Conservation (phyloP, 2,797 vertebrate genomes). For the Cuniculus paca region DNA sequence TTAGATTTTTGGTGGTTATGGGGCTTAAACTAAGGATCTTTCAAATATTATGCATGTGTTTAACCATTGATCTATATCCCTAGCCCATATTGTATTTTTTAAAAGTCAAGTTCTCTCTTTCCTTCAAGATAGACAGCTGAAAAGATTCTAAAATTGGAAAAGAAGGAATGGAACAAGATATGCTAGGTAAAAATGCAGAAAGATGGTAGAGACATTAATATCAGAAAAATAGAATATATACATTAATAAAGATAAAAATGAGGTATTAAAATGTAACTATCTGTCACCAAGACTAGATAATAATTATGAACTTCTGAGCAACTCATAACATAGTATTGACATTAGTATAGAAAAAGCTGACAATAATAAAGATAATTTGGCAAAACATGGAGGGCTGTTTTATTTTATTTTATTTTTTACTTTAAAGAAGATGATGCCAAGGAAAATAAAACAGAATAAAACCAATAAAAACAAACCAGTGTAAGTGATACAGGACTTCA, state of each 20-base stretch:
- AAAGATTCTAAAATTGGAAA: constrained; percentile 41
- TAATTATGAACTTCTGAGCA: not conserved
- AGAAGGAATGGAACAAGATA: constrained; percentile 26
- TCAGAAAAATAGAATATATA: constrained; percentile 28
- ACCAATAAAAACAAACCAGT: too few species aligned
- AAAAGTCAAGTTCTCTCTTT: constrained; percentile 19
- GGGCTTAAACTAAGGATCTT: not conserved
- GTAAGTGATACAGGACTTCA: too few species aligned
- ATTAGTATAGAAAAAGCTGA: not conserved
- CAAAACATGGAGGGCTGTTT: not conserved
- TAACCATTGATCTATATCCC: not conserved
- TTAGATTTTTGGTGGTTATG: not conserved
- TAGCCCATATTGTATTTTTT: not conserved
- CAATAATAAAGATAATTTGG: not conserved
- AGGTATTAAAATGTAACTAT: not conserved
- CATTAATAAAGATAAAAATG: not conserved
- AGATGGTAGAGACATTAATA: not conserved
- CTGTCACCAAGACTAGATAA: not conserved
- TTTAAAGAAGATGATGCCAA: too few species aligned
- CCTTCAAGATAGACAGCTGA: constrained; percentile 15
- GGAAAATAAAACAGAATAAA: too few species aligned
- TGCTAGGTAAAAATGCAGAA: not conserved
- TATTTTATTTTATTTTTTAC: too few species aligned
- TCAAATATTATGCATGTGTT: not conserved
- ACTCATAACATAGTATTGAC: not conserved